phyloP scores from a whole-genome alignment of 2,888 invertebrate species.

The Acleris holmiana region DNA sequence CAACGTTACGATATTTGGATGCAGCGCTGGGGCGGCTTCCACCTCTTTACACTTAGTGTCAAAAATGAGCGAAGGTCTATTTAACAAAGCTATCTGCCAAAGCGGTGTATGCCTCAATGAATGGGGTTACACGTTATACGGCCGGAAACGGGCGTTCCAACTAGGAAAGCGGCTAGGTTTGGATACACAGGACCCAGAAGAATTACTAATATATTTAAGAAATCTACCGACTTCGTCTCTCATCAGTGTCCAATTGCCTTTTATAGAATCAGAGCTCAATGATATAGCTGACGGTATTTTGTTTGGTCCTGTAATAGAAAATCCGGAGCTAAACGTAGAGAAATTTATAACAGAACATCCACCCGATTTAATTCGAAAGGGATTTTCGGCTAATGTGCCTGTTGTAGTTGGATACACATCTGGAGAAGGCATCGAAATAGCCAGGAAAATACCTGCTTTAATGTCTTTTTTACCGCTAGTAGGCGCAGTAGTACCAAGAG shows the following conservation, averaged over 20 bases:
- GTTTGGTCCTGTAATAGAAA: conserved; percentile 78
- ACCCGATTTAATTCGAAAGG: conserved; percentile 56
- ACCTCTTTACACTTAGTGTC: conserved; percentile 71
- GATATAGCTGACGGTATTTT: conserved; percentile 66
- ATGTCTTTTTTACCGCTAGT: conserved; percentile 49
- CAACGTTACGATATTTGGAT: conserved; percentile 77
- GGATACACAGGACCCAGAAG: conserved; percentile 64
- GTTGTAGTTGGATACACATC: conserved; percentile 73
- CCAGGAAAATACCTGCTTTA: conserved; percentile 56
- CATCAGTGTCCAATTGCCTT: conserved; percentile 65
- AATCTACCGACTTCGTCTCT: conserved; percentile 60
- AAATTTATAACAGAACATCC: conserved; percentile 66
- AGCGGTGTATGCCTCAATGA: conserved; percentile 77
- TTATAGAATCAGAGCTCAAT: conserved; percentile 51
- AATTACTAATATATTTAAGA: conserved; percentile 66
- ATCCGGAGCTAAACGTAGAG: conserved; percentile 53
- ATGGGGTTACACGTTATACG: conserved; percentile 71
- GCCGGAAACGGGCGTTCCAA: conserved; percentile 69
- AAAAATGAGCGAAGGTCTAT: conserved; percentile 71
- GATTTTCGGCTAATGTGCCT: conserved; percentile 64
- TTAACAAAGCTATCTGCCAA: conserved; percentile 78
- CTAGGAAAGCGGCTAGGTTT: conserved; percentile 70
- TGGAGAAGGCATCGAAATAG: conserved; percentile 75
- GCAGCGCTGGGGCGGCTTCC: conserved; percentile 75
- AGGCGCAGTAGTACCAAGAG: conserved; percentile 71